Percentiles rank a stretch among this genome's conserved stretches.
Evolutionary conservation across 2,888 invertebrate species (phyloP).

Genomic region (Caenorhabditis sp.): DNA sequence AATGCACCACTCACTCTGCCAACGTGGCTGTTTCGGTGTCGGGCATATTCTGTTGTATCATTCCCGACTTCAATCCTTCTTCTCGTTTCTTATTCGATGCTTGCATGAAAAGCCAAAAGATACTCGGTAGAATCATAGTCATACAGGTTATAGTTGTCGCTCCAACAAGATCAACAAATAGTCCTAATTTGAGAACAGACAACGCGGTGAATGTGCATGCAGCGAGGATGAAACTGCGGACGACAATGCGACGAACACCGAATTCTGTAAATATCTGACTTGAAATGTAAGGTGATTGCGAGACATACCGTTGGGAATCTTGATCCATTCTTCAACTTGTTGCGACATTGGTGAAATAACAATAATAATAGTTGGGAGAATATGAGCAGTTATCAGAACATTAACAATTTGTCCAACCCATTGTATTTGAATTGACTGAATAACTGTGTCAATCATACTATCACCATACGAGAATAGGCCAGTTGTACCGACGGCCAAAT

Average conservation of each 20-base stretch:
- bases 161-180: constrained; percentile 53
- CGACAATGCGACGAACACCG: constrained; percentile 43
- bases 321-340: constrained; percentile 48
- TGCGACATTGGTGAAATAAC: constrained; percentile 49
- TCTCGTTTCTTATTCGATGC: constrained; percentile 45
- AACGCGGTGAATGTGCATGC: constrained; percentile 40
- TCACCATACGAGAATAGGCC: constrained; percentile 51
- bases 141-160: constrained; percentile 54
- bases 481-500: constrained; percentile 43
- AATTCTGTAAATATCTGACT: constrained; percentile 37
- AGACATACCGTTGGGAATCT: constrained; percentile 42
- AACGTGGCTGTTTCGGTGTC: constrained; percentile 28
- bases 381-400: constrained; percentile 51
- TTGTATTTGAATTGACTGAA: constrained; percentile 46
- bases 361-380: constrained; percentile 48
- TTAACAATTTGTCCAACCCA: constrained; percentile 52
- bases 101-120: constrained; percentile 54
- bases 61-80: constrained; percentile 19
- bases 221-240: constrained; percentile 38
- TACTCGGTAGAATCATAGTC: constrained; percentile 54
- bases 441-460: constrained; percentile 47
- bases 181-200: constrained; percentile 49
- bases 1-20: constrained; percentile 33
- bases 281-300: neutral
- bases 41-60: constrained; percentile 20